A percentile compares a stretch with the other conserved stretches of the same genome.
Conservation (phyloP, 2,113 vertebrate genomes). For the Petrocephalus zakoni region DNA sequence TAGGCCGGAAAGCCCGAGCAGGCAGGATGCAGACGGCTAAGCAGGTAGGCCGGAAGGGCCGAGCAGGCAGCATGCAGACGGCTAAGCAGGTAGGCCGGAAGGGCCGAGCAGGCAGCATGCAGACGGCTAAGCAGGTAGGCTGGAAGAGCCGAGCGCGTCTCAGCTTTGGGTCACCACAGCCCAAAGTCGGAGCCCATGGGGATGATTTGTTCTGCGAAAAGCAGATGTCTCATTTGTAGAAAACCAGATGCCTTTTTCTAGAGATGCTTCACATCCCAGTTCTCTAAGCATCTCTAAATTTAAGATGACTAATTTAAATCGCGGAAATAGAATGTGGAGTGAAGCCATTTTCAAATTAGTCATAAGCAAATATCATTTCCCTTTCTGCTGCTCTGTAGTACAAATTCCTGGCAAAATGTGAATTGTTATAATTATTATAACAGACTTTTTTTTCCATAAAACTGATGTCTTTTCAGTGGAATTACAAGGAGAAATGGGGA, state of each 20-base stretch:
- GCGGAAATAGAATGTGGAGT: not conserved
- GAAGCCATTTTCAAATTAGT: constrained; percentile 2
- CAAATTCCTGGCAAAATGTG: not conserved
- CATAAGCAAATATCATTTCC: not conserved
- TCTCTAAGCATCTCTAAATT: not conserved
- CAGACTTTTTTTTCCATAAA: not conserved
- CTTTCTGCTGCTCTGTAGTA: not conserved
- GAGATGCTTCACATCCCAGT: not conserved
- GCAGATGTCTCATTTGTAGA: not conserved
- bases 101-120: too few relatives aligned
- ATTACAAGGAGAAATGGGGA: constrained; percentile 25
- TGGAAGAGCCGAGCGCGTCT: not conserved
- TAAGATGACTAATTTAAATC: constrained; percentile 9
- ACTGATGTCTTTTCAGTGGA: constrained; percentile 12
- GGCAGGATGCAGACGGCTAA: too few relatives aligned
- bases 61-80: too few relatives aligned
- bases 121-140: not conserved
- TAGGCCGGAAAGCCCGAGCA: too few relatives aligned
- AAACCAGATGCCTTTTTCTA: not conserved
- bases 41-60: too few relatives aligned
- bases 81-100: not conserved
- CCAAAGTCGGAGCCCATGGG: not conserved
- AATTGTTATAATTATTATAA: not conserved
- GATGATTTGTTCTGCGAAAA: not conserved
- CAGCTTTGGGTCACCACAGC: not conserved